These are phyloP conservation scores for Acronicta aceris DNA, from an alignment of 2,888 invertebrate genomes.

Conservation along the genomic window DNA sequence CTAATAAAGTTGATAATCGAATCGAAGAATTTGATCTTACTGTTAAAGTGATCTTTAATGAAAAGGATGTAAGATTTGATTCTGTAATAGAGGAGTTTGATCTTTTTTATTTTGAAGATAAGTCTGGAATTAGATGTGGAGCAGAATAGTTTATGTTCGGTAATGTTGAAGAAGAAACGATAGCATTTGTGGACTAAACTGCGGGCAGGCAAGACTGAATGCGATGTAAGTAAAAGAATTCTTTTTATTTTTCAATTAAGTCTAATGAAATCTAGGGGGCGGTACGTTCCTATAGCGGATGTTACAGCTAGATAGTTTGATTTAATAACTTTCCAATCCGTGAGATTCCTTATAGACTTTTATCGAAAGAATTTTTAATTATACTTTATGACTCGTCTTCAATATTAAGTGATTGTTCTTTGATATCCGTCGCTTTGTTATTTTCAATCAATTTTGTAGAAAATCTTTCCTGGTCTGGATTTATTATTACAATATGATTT, in stretches of 20 bases:
- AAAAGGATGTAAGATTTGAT: slow-evolving; percentile 62
- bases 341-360: slow-evolving; percentile 46
- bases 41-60: slow-evolving; percentile 40
- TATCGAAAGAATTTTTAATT: slow-evolving; percentile 49
- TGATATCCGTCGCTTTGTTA: slow-evolving; percentile 19
- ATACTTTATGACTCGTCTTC: slow-evolving; percentile 38
- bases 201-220: slow-evolving; percentile 76
- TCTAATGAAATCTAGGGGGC: slow-evolving; percentile 76
- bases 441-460: slow-evolving; percentile 26
- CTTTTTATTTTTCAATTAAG: slow-evolving; percentile 83
- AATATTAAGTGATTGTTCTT: slow-evolving; percentile 31
- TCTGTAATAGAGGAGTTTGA: slow-evolving; percentile 39
- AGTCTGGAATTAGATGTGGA: slow-evolving; percentile 39
- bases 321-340: slow-evolving; percentile 58
- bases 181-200: slow-evolving; percentile 80
- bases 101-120: slow-evolving; percentile 41
- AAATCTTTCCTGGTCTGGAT: slow-evolving; percentile 24
- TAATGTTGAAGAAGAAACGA: slow-evolving; percentile 49
- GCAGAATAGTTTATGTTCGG: slow-evolving; percentile 31
- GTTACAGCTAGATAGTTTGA: slow-evolving; percentile 57
- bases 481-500: slow-evolving; percentile 23
- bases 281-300: slow-evolving; percentile 54
- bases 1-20: slow-evolving; percentile 54
- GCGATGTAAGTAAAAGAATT: slow-evolving; percentile 80
- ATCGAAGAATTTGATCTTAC: slow-evolving; percentile 42